A percentile compares a stretch with the other conserved stretches of the same genome.
These are phyloP conservation scores for Cecropterus lyciades DNA, from an alignment of 1,140 invertebrate species.

Conservation along the genomic window DNA sequence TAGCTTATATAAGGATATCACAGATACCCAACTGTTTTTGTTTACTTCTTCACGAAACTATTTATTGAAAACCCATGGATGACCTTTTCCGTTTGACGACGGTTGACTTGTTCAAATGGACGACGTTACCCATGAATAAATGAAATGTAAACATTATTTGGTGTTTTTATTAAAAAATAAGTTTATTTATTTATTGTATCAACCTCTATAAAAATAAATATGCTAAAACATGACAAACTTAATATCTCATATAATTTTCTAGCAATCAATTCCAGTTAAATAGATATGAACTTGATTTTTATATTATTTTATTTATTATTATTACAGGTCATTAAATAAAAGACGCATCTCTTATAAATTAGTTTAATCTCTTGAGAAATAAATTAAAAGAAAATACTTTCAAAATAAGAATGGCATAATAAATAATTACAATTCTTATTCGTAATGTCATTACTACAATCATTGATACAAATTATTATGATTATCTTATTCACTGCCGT, in stretches of 20 bases:
- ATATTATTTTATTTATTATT: too few relatives aligned
- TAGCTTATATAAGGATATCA: slow-evolving; percentile 49
- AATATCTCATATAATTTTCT: too few relatives aligned
- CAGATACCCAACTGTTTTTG: slow-evolving; percentile 55
- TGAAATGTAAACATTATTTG: slow-evolving; percentile 48
- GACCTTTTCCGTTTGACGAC: slow-evolving; percentile 78
- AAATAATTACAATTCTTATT: slow-evolving; percentile 72
- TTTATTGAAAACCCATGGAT: slow-evolving; percentile 74
- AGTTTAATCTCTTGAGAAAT: slow-evolving; percentile 80
- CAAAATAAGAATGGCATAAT: slow-evolving; percentile 72
- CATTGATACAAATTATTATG: slow-evolving; percentile 59
- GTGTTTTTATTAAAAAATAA: slow-evolving; percentile 41
- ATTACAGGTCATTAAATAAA: slow-evolving; percentile 36
- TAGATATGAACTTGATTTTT: too few relatives aligned
- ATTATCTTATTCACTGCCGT: slow-evolving; percentile 50
- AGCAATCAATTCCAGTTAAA: too few relatives aligned
- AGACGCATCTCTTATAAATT: slow-evolving; percentile 62
- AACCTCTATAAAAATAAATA: neutral
- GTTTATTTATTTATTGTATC: neutral
- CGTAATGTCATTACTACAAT: slow-evolving; percentile 56
- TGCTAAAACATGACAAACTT: too few relatives aligned
- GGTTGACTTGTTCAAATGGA: slow-evolving; percentile 67
- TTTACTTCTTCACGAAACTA: slow-evolving; percentile 61
- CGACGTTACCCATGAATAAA: slow-evolving; percentile 72
- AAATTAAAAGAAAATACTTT: slow-evolving; percentile 77